Conservation (phyloP, 2,888 invertebrate species). For the Dynastes hyllus region DNA sequence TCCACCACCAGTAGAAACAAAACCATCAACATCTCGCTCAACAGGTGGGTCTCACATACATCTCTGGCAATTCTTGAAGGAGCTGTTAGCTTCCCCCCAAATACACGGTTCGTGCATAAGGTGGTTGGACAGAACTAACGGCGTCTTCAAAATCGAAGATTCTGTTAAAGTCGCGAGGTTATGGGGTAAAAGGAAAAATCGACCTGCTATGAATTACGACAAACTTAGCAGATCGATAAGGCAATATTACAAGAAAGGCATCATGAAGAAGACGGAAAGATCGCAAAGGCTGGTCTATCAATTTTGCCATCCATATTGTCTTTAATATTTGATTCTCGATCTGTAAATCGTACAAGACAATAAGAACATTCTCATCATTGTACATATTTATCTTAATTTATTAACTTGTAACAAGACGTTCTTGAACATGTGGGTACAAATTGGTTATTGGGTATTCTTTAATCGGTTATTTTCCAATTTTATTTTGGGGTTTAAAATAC, state of each 20-base stretch:
- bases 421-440: conserved; percentile 45
- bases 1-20: conserved; percentile 59
- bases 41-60: conserved; percentile 90
- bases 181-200: conserved; percentile 98
- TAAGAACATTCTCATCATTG: conserved; percentile 39
- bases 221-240: conserved; percentile 97
- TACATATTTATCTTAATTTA: conserved; percentile 57
- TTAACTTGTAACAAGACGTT: conserved; percentile 28
- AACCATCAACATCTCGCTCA: conserved; percentile 62
- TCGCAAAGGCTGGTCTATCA: conserved; percentile 99
- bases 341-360: neutral
- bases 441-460: conserved; percentile 46
- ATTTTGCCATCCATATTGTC: conserved; percentile 95
- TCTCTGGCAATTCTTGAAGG: conserved; percentile 98
- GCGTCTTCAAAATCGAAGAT: conserved; percentile 99
- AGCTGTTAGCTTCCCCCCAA: conserved; percentile 91
- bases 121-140: conserved; percentile 96
- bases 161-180: conserved; percentile 96
- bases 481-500: conserved; percentile 47
- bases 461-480: conserved; percentile 26
- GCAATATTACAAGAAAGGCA: conserved; percentile 99
- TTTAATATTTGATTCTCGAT: conserved; percentile 73
- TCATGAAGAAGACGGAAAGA: conserved; percentile 99
- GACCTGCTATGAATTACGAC: conserved; percentile 99
- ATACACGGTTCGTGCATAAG: conserved; percentile 95